Evolutionary conservation across 1,140 invertebrate genomes (phyloP).

Genomic region (Megalonaias nervosa): DNA sequence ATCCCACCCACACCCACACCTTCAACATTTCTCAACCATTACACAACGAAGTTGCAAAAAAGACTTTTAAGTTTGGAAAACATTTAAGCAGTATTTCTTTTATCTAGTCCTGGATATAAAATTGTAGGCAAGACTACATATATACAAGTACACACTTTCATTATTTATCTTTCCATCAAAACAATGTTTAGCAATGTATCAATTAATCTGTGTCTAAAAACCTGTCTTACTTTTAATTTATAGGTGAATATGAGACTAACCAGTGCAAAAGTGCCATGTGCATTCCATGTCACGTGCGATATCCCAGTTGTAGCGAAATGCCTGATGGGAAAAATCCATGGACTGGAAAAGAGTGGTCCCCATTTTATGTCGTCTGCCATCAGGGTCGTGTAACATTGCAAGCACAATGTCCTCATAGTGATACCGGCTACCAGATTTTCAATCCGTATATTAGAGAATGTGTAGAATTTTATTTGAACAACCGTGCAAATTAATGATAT

Average conservation of each 20-base stretch:
- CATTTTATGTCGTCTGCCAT: background rate
- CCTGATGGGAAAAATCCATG: slow-evolving; percentile 32
- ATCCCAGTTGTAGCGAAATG: slow-evolving; percentile 33
- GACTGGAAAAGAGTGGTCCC: slow-evolving; percentile 27
- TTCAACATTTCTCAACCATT: no score
- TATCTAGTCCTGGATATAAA: background rate
- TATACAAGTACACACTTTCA: background rate
- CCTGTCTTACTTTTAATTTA: background rate
- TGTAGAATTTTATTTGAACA: no score
- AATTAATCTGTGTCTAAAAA: background rate
- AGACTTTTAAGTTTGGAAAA: background rate
- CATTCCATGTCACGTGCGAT: slow-evolving; percentile 35
- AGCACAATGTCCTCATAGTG: slow-evolving; percentile 21
- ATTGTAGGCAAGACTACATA: background rate
- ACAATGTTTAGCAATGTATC: no score
- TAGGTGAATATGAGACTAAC: slow-evolving; percentile 36
- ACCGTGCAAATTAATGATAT: no score
- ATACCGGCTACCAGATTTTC: background rate
- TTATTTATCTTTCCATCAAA: background rate
- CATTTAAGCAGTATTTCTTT: background rate
- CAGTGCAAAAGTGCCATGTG: slow-evolving; percentile 34
- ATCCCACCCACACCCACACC: no score
- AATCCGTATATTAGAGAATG: no score
- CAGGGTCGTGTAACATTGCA: slow-evolving; percentile 27
- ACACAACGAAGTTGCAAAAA: no score